Percentiles rank a stretch among this genome's conserved stretches.
These are phyloP conservation scores for Propithecus deckenii DNA, from an alignment of 2,797 vertebrate species.

Conservation along the genomic window DNA sequence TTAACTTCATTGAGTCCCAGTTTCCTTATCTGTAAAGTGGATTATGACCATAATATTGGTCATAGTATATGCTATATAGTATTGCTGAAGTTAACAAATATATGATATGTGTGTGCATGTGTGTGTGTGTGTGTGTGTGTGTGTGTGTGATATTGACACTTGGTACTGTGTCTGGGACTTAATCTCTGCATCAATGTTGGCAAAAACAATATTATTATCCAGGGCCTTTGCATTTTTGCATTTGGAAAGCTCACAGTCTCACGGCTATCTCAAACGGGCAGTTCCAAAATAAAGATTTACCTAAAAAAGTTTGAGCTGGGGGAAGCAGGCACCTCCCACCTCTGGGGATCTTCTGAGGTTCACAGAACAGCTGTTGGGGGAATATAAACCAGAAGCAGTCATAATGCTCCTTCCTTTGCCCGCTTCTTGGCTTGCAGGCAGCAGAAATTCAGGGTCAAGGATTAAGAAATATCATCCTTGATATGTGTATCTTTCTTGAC, in stretches of 20 bases:
- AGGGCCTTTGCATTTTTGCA: neutral
- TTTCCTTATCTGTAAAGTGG: neutral
- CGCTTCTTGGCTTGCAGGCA: slow-evolving; percentile 18
- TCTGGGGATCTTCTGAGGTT: neutral
- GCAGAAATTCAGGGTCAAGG: slow-evolving; percentile 7
- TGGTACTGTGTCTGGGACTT: neutral
- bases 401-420: neutral
- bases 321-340: neutral
- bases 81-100: neutral
- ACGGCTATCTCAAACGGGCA: neutral
- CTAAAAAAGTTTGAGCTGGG: neutral
- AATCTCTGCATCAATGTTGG: neutral
- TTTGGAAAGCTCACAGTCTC: neutral
- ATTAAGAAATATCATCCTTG: slow-evolving; percentile 31
- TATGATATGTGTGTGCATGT: neutral
- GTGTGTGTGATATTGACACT: neutral
- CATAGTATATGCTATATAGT: neutral
- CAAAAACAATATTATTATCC: neutral
- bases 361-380: neutral
- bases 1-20: neutral
- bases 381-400: neutral
- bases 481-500: neutral
- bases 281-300: neutral
- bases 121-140: neutral
- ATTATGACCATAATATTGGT: neutral